Evolutionary conservation across 2,888 invertebrate genomes (phyloP).

Genomic region (Mythimna ferrago): DNA sequence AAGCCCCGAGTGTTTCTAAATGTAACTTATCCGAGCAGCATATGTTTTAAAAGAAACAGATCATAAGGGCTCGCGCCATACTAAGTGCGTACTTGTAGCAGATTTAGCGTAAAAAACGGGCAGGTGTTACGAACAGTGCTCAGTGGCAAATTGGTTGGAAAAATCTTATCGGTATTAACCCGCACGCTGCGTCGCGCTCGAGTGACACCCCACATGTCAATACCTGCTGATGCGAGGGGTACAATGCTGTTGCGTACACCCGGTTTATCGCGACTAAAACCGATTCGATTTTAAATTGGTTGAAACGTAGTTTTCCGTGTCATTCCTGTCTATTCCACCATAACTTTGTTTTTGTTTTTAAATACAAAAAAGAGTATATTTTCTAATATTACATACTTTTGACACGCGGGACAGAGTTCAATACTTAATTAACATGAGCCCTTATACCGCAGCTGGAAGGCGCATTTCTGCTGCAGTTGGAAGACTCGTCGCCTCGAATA

Average conservation of each 20-base stretch:
- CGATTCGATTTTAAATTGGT: slow-evolving; percentile 60
- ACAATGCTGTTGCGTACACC: slow-evolving; percentile 39
- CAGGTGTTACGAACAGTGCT: slow-evolving; percentile 77
- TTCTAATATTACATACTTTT: background rate
- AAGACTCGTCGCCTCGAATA: slow-evolving; percentile 65
- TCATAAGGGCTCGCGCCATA: slow-evolving; percentile 76
- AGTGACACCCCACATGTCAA: slow-evolving; percentile 80
- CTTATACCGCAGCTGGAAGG: slow-evolving; percentile 59
- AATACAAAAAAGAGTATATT: background rate
- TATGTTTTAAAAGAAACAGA: slow-evolving; percentile 74
- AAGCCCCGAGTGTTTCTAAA: slow-evolving; percentile 72
- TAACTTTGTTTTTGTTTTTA: background rate
- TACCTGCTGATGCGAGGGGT: slow-evolving; percentile 70
- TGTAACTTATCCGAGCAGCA: slow-evolving; percentile 79
- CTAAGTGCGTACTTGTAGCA: slow-evolving; percentile 76
- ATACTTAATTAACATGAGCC: slow-evolving; percentile 43
- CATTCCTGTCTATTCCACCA: background rate
- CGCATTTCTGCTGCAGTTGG: slow-evolving; percentile 49
- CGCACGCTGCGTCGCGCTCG: slow-evolving; percentile 67
- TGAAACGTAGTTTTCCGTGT: slow-evolving; percentile 18
- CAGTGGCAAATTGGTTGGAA: slow-evolving; percentile 78
- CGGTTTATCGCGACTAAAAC: slow-evolving; percentile 47
- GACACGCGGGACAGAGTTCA: slow-evolving; percentile 6
- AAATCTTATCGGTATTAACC: slow-evolving; percentile 70
- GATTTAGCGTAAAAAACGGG: slow-evolving; percentile 77